Evolutionary conservation across 2,113 vertebrate genomes (phyloP).

Genomic region (Corythoichthys intestinalis): DNA sequence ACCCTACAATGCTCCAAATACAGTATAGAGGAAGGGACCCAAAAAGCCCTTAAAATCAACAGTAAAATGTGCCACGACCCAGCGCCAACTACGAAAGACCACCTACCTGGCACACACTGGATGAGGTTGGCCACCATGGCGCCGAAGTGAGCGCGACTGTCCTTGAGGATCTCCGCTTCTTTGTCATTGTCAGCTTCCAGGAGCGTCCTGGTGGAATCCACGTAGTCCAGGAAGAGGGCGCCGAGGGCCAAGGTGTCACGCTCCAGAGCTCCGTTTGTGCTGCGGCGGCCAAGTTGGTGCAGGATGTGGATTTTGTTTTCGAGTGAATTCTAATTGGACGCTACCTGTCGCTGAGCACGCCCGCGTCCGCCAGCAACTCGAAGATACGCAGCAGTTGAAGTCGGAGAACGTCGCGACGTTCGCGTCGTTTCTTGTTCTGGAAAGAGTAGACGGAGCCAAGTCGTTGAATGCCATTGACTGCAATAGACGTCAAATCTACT

Average conservation of each 20-base stretch:
- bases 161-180: constrained; percentile 92
- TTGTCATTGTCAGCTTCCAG: constrained; percentile 93
- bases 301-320: no score
- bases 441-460: not conserved
- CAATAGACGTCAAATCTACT: no score
- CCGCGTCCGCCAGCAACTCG: constrained; percentile 93
- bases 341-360: constrained; percentile 96
- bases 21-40: no score
- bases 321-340: not conserved
- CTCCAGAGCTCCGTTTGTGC: constrained; percentile 93
- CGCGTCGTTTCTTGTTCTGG: constrained; percentile 95
- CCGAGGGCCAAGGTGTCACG: constrained; percentile 90
- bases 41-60: no score
- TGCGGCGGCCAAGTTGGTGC: constrained; percentile 38
- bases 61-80: no score
- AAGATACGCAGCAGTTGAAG: constrained; percentile 93
- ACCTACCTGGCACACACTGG: constrained; percentile 88
- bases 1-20: no score
- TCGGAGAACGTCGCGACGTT: constrained; percentile 87
- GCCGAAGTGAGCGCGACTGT: constrained; percentile 96
- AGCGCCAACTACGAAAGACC: no score
- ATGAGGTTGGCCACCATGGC: constrained; percentile 97
- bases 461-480: no score
- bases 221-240: constrained; percentile 93
- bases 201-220: constrained; percentile 93